Evolutionary conservation across 2,797 vertebrate genomes (phyloP).

Genomic region (Urocyon cinereoargenteus): DNA sequence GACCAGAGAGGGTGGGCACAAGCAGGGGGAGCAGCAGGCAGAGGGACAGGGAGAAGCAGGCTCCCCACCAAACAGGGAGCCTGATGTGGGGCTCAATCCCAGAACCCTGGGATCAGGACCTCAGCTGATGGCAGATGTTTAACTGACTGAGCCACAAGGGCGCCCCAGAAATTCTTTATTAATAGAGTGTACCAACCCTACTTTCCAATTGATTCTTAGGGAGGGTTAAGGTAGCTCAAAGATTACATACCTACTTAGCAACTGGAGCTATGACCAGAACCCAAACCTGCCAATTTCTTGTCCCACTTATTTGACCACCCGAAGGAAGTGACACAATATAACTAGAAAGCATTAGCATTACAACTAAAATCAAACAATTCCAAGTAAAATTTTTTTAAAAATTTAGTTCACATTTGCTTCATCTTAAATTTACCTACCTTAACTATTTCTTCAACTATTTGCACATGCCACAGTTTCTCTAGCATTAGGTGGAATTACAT

Average conservation of each 20-base stretch:
- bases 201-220: neutral
- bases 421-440: slow-evolving; percentile 11
- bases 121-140: too few relatives aligned
- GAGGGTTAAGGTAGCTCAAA: neutral
- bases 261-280: neutral
- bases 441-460: neutral
- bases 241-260: neutral
- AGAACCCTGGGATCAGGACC: too few relatives aligned
- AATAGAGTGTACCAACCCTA: neutral
- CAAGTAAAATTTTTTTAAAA: neutral
- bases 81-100: too few relatives aligned
- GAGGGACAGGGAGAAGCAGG: too few relatives aligned
- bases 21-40: too few relatives aligned
- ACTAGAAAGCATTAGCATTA: neutral
- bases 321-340: neutral
- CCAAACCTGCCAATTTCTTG: neutral
- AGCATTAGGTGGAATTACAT: neutral
- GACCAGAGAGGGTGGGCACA: too few relatives aligned
- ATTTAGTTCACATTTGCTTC: neutral
- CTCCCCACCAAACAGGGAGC: too few relatives aligned
- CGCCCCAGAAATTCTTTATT: neutral
- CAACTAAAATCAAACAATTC: neutral
- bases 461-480: neutral
- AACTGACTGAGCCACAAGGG: too few relatives aligned
- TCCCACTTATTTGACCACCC: neutral